phyloP scores from a whole-genome alignment of 2,888 invertebrate genomes.

The Theretra japonica region DNA sequence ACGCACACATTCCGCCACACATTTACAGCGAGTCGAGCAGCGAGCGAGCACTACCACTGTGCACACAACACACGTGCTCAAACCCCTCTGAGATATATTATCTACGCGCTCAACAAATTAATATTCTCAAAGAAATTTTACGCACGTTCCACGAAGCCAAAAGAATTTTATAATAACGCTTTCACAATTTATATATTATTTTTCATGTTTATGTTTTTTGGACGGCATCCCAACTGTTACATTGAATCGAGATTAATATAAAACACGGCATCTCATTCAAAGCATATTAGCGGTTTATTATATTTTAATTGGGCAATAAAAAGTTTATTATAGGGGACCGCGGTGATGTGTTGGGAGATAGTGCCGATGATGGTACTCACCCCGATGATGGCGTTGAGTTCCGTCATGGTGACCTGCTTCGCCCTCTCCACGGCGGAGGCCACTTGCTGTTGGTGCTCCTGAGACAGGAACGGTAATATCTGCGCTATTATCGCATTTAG shows the following conservation, averaged over 20 bases:
- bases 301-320: constrained; percentile 15
- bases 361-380: constrained; percentile 84
- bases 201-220: constrained; percentile 23
- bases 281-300: background rate
- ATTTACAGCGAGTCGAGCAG: background rate
- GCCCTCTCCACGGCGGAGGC: constrained; percentile 96
- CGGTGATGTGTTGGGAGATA: background rate
- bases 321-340: background rate
- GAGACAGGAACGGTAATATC: constrained; percentile 96
- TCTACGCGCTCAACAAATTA: constrained; percentile 51
- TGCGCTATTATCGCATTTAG: constrained; percentile 97
- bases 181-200: constrained; percentile 32
- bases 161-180: constrained; percentile 33
- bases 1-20: background rate
- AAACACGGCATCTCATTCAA: constrained; percentile 17
- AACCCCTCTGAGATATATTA: constrained; percentile 65
- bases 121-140: constrained; percentile 54
- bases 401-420: constrained; percentile 97
- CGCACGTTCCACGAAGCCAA: constrained; percentile 34
- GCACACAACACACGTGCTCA: constrained; percentile 70
- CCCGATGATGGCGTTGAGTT: constrained; percentile 96
- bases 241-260: constrained; percentile 20
- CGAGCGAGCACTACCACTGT: constrained; percentile 45
- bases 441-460: constrained; percentile 96
- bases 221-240: constrained; percentile 17